Evolutionary conservation across 2,888 invertebrate genomes (phyloP).

Genomic region (Ephialtes manifestator): DNA sequence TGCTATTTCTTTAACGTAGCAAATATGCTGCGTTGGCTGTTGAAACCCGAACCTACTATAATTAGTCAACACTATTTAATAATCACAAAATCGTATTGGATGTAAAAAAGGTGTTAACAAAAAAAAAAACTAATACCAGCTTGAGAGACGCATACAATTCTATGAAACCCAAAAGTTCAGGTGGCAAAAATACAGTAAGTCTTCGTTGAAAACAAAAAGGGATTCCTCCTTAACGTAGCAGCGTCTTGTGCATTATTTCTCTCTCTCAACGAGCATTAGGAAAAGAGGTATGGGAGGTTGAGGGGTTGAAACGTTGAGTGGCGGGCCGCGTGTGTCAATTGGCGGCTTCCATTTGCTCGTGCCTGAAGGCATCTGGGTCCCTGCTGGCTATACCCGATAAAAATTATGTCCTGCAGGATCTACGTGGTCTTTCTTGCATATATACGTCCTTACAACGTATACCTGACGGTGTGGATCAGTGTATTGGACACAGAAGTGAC

Average conservation of each 20-base stretch:
- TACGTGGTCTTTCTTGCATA: slow-evolving; percentile 49
- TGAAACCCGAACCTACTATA: too few species aligned
- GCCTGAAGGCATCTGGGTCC: slow-evolving; percentile 80
- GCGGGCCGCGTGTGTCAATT: slow-evolving; percentile 79
- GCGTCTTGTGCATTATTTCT: slow-evolving; percentile 66
- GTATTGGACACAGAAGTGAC: slow-evolving; percentile 50
- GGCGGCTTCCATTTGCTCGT: slow-evolving; percentile 80
- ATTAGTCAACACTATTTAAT: neutral
- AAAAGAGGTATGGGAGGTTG: slow-evolving; percentile 11
- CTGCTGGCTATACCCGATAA: slow-evolving; percentile 76
- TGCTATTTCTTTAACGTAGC: too few species aligned
- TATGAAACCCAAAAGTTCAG: too few species aligned
- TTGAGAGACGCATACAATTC: neutral
- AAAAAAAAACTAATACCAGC: neutral
- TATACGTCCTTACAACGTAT: neutral
- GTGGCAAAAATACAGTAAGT: neutral
- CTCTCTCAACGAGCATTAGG: slow-evolving; percentile 38
- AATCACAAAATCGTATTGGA: neutral
- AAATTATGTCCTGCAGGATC: slow-evolving; percentile 77
- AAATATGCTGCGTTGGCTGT: too few species aligned
- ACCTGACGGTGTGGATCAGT: slow-evolving; percentile 32
- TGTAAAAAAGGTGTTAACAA: neutral
- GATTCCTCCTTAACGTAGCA: neutral
- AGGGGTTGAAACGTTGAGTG: slow-evolving; percentile 61
- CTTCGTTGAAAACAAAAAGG: neutral